These are phyloP conservation scores for Drosophila setifemur DNA, from an alignment of 1,140 invertebrate species.

Conservation along the genomic window DNA sequence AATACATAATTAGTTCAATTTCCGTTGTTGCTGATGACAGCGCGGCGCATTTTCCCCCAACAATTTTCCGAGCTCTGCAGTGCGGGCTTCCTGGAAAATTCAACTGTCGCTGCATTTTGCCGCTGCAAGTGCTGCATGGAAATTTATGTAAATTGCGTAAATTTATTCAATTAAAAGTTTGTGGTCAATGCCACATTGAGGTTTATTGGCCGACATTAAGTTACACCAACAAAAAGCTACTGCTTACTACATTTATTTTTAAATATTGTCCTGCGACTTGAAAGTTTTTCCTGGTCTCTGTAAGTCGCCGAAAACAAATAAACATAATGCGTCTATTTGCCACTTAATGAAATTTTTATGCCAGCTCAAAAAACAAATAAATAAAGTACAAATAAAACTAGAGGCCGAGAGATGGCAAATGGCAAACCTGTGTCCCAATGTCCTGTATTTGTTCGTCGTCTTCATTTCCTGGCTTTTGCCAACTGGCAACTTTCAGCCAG, in stretches of 20 bases:
- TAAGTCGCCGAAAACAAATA: conserved; percentile 16
- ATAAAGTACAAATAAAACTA: conserved; percentile 1
- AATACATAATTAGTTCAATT: conserved; percentile 69
- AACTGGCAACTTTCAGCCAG: conserved; percentile 45
- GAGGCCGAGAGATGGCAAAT: conserved; percentile 37
- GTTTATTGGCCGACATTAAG: conserved; percentile 50
- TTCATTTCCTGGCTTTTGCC: conserved; percentile 46
- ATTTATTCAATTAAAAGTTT: conserved; percentile 73
- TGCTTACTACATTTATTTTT: conserved; percentile 25
- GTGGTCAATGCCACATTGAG: conserved; percentile 30
- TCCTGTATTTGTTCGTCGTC: conserved; percentile 44
- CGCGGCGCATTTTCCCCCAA: conserved; percentile 5
- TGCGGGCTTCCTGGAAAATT: conserved; percentile 20
- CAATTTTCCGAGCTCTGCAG: not conserved
- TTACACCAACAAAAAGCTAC: conserved; percentile 1
- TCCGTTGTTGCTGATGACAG: conserved; percentile 47
- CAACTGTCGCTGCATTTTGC: conserved; percentile 23
- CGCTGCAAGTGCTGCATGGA: not conserved
- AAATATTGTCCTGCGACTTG: conserved; percentile 27
- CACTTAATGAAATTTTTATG: conserved; percentile 70
- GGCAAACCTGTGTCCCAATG: conserved; percentile 76
- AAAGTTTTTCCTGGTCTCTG: conserved; percentile 22
- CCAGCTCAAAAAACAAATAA: conserved; percentile 11
- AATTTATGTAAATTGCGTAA: conserved; percentile 23
- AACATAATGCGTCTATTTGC: conserved; percentile 77